Evolutionary conservation across 2,113 vertebrate species (phyloP).

Genomic region (Lota lota): DNA sequence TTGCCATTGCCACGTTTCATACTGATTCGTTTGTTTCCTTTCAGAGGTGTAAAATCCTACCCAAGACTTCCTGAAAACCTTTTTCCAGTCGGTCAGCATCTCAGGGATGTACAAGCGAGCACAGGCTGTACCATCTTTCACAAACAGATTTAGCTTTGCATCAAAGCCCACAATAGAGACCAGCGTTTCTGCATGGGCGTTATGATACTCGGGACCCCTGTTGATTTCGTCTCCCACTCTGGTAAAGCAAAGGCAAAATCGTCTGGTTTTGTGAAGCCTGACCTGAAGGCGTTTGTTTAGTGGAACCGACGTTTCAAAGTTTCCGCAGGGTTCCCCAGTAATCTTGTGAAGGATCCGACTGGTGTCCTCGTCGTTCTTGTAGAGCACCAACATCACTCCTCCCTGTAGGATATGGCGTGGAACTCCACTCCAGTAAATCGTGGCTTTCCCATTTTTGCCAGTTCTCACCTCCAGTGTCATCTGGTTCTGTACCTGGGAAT

Average conservation of each 20-base stretch:
- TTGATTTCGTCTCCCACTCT: conserved; percentile 20
- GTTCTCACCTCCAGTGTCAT: conserved; percentile 26
- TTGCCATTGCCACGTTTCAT: conserved; percentile 51
- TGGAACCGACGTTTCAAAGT: too few relatives aligned
- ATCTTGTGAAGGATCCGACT: too few relatives aligned
- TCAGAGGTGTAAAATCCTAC: conserved; percentile 47
- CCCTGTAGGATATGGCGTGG: background rate
- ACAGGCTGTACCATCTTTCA: conserved; percentile 49
- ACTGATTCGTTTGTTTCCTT: conserved; percentile 12
- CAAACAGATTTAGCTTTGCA: conserved; percentile 41
- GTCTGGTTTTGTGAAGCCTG: conserved; percentile 32
- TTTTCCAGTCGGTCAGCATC: conserved; percentile 30
- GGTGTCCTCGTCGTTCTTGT: background rate
- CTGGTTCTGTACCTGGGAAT: background rate
- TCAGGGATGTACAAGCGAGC: conserved; percentile 40
- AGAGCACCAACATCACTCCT: conserved; percentile 26
- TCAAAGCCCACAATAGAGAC: conserved; percentile 21
- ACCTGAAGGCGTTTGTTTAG: conserved; percentile 32
- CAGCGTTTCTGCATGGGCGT: background rate
- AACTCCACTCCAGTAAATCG: conserved; percentile 33
- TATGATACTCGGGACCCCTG: conserved; percentile 32
- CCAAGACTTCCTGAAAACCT: conserved; percentile 35
- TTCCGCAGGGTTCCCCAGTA: too few relatives aligned
- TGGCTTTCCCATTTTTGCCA: conserved; percentile 30
- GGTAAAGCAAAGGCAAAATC: background rate